phyloP scores from a whole-genome alignment of 2,113 vertebrate genomes.

The Cyanoramphus novaezelandiae region DNA sequence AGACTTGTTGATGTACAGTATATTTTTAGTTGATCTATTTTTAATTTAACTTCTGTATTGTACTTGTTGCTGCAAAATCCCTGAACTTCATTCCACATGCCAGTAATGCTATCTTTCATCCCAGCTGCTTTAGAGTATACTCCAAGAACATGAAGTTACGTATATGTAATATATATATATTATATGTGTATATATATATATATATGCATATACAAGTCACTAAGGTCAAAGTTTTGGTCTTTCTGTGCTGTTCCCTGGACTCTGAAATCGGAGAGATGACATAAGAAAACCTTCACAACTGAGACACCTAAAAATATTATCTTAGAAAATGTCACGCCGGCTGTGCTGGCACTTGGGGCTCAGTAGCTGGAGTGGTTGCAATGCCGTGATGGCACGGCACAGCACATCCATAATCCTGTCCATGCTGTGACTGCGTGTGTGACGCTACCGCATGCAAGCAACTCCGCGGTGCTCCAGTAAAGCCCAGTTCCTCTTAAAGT shows the following conservation, averaged over 20 bases:
- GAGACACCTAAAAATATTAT: background rate
- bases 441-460: rapidly evolving
- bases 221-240: background rate
- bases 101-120: background rate
- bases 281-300: background rate
- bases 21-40: background rate
- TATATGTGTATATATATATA: rapidly evolving
- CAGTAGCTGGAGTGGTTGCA: background rate
- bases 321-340: background rate
- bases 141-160: background rate
- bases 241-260: background rate
- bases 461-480: background rate
- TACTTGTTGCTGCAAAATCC: background rate
- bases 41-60: background rate
- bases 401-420: rapidly evolving
- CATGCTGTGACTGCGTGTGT: rapidly evolving
- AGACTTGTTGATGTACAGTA: rapidly evolving
- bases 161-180: background rate
- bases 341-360: background rate
- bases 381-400: background rate
- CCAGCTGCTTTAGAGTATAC: no score
- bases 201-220: rapidly evolving
- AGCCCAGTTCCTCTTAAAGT: background rate
- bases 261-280: background rate
- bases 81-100: rapidly evolving